phyloP scores from a whole-genome alignment of 2,888 invertebrate genomes.

The Drosophila testacea region DNA sequence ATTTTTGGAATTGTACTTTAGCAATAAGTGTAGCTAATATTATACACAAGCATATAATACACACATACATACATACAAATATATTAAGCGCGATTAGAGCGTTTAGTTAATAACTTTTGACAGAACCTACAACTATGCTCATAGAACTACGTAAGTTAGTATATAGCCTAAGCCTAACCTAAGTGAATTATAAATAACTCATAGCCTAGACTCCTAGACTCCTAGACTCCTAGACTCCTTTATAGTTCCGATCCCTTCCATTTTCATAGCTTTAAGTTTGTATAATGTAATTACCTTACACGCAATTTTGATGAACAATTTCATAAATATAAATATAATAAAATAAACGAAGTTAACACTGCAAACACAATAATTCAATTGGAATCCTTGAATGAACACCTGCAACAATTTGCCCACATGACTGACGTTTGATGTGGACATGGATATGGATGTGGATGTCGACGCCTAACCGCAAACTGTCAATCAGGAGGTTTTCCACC shows the following conservation, averaged over 20 bases:
- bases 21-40: constrained; percentile 69
- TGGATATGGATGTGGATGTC: constrained; percentile 23
- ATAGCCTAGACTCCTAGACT: constrained; percentile 44
- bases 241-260: constrained; percentile 14
- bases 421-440: constrained; percentile 18
- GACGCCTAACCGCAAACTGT: constrained; percentile 79
- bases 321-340: constrained; percentile 71
- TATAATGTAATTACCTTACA: constrained; percentile 74
- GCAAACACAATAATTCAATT: constrained; percentile 49
- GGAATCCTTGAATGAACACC: constrained; percentile 50
- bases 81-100: constrained; percentile 5
- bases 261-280: constrained; percentile 56
- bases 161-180: constrained; percentile 55
- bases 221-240: too few relatives aligned
- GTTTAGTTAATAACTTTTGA: constrained; percentile 24
- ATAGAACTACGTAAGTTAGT: constrained; percentile 55
- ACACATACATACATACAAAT: constrained; percentile 19
- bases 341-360: constrained; percentile 77
- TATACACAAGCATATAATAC: constrained; percentile 49
- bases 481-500: constrained; percentile 67
- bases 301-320: constrained; percentile 71
- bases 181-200: constrained; percentile 51
- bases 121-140: constrained; percentile 41
- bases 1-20: constrained; percentile 80
- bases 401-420: constrained; percentile 49